These are phyloP conservation scores for Larimichthys crocea DNA, from an alignment of 2,113 vertebrate genomes.

Conservation along the genomic window DNA sequence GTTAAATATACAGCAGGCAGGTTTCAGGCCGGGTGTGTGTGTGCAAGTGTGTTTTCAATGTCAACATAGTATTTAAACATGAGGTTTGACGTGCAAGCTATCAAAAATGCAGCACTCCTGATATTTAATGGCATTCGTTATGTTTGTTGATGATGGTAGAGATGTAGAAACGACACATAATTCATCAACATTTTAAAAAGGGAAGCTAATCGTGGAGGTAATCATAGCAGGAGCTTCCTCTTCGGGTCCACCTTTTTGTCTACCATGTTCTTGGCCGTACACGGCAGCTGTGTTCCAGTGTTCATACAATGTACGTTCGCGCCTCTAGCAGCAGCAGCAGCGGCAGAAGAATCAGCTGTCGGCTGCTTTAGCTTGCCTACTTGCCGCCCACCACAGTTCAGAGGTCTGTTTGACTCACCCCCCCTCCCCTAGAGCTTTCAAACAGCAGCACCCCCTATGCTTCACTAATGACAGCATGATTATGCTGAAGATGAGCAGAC, in stretches of 20 bases:
- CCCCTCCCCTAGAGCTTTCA: constrained; percentile 36
- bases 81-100: too few species aligned
- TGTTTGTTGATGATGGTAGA: too few species aligned
- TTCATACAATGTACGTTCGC: constrained; percentile 34
- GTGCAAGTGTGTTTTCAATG: neutral
- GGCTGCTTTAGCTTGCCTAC: constrained; percentile 50
- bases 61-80: too few species aligned
- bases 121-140: too few species aligned
- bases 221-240: neutral
- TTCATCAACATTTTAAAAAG: neutral
- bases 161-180: too few species aligned
- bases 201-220: too few species aligned
- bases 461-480: constrained; percentile 71
- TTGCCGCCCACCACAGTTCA: constrained; percentile 76
- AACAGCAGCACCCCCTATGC: constrained; percentile 56
- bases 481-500: constrained; percentile 57
- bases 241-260: neutral
- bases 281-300: constrained; percentile 27
- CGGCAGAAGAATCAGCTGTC: constrained; percentile 38
- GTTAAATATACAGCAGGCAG: too few species aligned
- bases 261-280: constrained; percentile 1
- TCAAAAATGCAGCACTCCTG: too few species aligned
- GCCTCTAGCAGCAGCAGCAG: constrained; percentile 48
- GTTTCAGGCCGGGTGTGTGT: too few species aligned
- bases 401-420: constrained; percentile 75